Base-by-base conservation (phyloP, 2,113 vertebrate genomes). In the Empidonax alnorum region DNA sequence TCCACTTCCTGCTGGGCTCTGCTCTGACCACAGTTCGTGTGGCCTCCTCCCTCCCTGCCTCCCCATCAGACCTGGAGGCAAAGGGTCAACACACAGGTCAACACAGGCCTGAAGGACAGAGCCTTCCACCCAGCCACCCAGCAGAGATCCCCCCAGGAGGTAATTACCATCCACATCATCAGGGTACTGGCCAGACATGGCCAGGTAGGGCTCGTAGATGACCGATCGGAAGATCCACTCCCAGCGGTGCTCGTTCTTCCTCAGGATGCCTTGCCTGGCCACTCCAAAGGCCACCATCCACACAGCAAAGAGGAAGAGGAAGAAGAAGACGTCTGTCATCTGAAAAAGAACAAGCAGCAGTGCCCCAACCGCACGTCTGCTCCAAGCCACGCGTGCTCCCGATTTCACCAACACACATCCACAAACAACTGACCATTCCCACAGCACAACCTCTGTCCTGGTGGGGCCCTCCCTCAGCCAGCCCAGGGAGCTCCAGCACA, bases 271-370 rank as follows among this genome's bases (percentile, higher is more conserved):
- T 66, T 98, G 98, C 52, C 98, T 97, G 92, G 98, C 98, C 91
- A 98, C 98, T 0, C 98, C 98, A 1, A 98, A 98, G 74, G 98
- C 98, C 91, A 98, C 98, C 97, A 98, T 98, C 98, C 98, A 98
- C 75, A 98, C 98, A 1, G 98, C 98, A 3, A 98, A 98, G 62
- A 98, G 98, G 94, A 98, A 98, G 31, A 98, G 97, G 97, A 98
- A 98, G 96, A 98, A 98, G 96, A 98, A 98, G 27, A 98, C 98
- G 3, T 98, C 98, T 72, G 98, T 96, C 89, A 98, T 84, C 98
- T 98, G 97, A 11, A 46, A 25, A 61, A 92, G 61, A 84, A 33
- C 9, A 37, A 9, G 18, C 20, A 59, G 84, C 63, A 81, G 63
- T 20, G 27, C 11, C 14, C 37, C 14, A n/a, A 12, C 31, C 7